A percentile compares a stretch with the other conserved stretches of the same genome.
Evolutionary conservation across 2,888 invertebrate species (phyloP).

Genomic region (Deroplatys truncata): DNA sequence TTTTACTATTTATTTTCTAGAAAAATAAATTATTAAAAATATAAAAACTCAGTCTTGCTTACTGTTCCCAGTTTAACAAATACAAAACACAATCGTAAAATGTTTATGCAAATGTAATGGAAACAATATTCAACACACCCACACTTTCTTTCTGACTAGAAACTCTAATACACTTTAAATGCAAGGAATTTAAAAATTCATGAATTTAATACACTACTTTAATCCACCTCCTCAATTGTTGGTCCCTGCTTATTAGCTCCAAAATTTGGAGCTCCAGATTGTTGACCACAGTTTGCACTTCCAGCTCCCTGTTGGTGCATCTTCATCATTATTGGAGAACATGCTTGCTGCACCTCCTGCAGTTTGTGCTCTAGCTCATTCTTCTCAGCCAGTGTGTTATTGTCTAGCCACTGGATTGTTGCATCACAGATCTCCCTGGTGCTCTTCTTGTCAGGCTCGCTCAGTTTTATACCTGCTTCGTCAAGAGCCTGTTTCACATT

Average conservation of each 20-base stretch:
- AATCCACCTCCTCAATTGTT: slow-evolving; percentile 52
- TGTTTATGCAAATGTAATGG: too few species aligned
- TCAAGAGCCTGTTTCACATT: slow-evolving; percentile 41
- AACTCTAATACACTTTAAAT: too few species aligned
- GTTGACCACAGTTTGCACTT: slow-evolving; percentile 27
- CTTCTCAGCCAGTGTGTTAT: slow-evolving; percentile 47
- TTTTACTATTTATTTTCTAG: too few species aligned
- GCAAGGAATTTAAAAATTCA: too few species aligned
- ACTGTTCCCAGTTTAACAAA: too few species aligned
- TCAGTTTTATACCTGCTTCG: slow-evolving; percentile 41
- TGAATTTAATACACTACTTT: neutral
- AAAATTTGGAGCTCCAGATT: slow-evolving; percentile 2
- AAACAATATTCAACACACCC: too few species aligned
- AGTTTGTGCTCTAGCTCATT: slow-evolving; percentile 46
- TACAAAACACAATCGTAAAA: too few species aligned
- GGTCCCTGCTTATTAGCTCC: slow-evolving; percentile 23
- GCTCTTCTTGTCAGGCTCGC: slow-evolving; percentile 42
- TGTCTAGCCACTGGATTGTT: slow-evolving; percentile 47
- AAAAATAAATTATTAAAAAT: too few species aligned
- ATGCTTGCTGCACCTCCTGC: slow-evolving; percentile 44
- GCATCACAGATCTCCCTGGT: slow-evolving; percentile 41
- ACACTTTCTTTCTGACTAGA: too few species aligned
- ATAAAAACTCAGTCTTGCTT: too few species aligned
- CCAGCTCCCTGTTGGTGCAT: slow-evolving; percentile 34
- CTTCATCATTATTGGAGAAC: slow-evolving; percentile 45